phyloP scores from a whole-genome alignment of 53 echinoderm and acorn worm species.

The Mesocentrotus franciscanus region DNA sequence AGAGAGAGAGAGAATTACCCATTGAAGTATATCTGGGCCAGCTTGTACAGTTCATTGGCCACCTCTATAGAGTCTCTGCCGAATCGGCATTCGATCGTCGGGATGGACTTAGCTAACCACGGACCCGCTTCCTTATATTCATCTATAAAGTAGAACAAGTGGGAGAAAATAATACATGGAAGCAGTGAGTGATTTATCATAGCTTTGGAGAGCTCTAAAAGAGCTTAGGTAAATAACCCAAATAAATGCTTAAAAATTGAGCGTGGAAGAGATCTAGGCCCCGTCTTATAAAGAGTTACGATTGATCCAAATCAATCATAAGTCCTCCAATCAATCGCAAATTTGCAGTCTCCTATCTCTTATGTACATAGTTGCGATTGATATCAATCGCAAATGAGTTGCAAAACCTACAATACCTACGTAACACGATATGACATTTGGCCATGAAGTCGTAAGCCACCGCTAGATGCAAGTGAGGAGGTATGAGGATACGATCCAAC shows the following conservation, averaged over 20 bases:
- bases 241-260: no score
- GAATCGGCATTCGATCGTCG: slow-evolving; percentile 71
- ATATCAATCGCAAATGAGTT: no score
- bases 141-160: slow-evolving; percentile 64
- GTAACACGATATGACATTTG: slow-evolving; percentile 77
- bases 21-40: slow-evolving; percentile 92
- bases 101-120: slow-evolving; percentile 75
- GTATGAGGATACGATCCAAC: slow-evolving; percentile 63
- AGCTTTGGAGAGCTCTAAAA: no score
- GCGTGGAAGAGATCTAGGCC: no score
- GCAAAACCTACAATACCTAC: slow-evolving; percentile 59
- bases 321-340: no score
- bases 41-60: slow-evolving; percentile 88
- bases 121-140: slow-evolving; percentile 74
- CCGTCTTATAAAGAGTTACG: no score
- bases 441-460: slow-evolving; percentile 83
- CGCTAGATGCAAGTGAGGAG: slow-evolving; percentile 73
- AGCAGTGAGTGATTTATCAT: no score
- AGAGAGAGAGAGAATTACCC: slow-evolving; percentile 69
- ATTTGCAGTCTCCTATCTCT: no score
- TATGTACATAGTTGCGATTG: no score
- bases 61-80: slow-evolving; percentile 88
- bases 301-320: no score
- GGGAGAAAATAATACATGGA: no score
- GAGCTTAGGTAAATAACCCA: no score